Conservation (phyloP, 1,140 invertebrate species). For the Drosophila bocki region DNA sequence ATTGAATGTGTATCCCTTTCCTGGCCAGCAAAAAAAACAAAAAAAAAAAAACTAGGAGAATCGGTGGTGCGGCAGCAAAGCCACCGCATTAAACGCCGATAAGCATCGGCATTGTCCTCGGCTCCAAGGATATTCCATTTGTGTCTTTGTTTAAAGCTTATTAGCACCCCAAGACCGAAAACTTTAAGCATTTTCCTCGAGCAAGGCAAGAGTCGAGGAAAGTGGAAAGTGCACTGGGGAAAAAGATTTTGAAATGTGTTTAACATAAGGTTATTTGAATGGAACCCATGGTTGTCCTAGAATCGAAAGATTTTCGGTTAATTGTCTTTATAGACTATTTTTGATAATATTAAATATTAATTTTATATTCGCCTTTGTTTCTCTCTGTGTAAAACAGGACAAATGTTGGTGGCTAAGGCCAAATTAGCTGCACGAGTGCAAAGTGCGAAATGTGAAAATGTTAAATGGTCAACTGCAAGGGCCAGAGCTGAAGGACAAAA, state of each 20-base stretch:
- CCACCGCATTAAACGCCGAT: constrained; percentile 73
- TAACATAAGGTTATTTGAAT: no score
- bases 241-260: neutral
- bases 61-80: constrained; percentile 10
- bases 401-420: constrained; percentile 23
- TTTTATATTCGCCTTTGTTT: neutral
- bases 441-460: constrained; percentile 68
- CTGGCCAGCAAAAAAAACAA: neutral
- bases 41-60: neutral
- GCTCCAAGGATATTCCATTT: constrained; percentile 33
- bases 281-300: neutral
- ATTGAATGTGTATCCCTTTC: constrained; percentile 71
- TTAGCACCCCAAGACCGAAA: constrained; percentile 47
- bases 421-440: constrained; percentile 75
- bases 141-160: constrained; percentile 66
- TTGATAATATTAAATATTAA: neutral
- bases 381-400: neutral
- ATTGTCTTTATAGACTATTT: neutral
- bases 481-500: constrained; percentile 41
- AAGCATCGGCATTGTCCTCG: constrained; percentile 71
- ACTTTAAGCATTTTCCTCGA: constrained; percentile 16
- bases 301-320: neutral
- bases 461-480: constrained; percentile 64
- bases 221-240: constrained; percentile 6
- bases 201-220: neutral